These are phyloP conservation scores for Sparus aurata DNA, from an alignment of 2,797 vertebrate genomes.

Conservation along the genomic window DNA sequence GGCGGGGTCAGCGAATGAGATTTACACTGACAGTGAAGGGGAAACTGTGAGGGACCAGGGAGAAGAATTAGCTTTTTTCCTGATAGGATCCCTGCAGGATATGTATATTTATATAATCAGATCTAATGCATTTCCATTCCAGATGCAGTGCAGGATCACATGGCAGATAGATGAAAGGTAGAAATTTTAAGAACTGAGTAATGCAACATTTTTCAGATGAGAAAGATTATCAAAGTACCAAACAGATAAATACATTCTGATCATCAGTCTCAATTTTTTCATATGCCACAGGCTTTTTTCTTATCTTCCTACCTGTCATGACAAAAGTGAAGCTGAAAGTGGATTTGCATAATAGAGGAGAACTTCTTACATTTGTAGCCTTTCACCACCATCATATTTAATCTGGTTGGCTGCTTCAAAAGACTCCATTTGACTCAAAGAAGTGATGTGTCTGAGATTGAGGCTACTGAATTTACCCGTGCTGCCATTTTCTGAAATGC, in stretches of 20 bases:
- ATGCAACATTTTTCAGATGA: not conserved
- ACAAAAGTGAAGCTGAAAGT: not conserved
- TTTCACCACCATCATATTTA: not conserved
- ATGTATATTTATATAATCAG: not conserved
- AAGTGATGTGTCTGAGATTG: not conserved
- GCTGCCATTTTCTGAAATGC: not conserved
- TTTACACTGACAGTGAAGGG: slow-evolving; percentile 25
- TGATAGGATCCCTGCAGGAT: not conserved
- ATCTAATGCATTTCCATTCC: slow-evolving; percentile 1
- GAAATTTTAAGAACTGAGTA: not conserved
- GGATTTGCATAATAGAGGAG: slow-evolving; percentile 16
- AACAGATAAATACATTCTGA: slow-evolving; percentile 2
- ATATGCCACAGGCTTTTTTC: not conserved
- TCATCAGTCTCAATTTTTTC: not conserved
- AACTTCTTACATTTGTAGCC: slow-evolving; percentile 1
- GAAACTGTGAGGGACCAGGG: not conserved
- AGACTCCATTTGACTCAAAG: slow-evolving; percentile 5
- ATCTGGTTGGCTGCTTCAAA: slow-evolving; percentile 18
- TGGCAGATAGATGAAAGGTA: not conserved
- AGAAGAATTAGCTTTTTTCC: slow-evolving; percentile 2
- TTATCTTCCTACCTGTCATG: not conserved
- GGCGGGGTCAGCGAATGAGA: slow-evolving; percentile 26
- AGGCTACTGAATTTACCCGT: not conserved
- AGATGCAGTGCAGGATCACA: not conserved
- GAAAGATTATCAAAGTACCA: not conserved